A percentile compares a stretch with the other conserved stretches of the same genome.
These are phyloP conservation scores for Limulus polyphemus DNA, from an alignment of 2,888 invertebrate genomes.

Conservation along the genomic window DNA sequence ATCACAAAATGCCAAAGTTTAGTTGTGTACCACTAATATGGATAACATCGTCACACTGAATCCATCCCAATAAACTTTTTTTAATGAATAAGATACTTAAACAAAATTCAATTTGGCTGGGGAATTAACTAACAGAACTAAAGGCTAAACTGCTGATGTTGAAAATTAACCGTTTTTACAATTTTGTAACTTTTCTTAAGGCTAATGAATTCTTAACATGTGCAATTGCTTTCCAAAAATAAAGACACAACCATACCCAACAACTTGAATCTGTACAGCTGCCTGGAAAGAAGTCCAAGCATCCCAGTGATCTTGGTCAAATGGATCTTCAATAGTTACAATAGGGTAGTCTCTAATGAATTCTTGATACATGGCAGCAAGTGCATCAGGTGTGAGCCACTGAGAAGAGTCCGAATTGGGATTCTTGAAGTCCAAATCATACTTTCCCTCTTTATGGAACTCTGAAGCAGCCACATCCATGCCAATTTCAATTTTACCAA, in stretches of 20 bases:
- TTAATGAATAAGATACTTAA: too few species aligned
- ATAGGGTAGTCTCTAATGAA: constrained; percentile 82
- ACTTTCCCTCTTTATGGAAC: constrained; percentile 65
- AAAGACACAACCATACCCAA: constrained; percentile 38
- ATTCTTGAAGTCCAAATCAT: constrained; percentile 98
- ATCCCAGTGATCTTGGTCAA: constrained; percentile 97
- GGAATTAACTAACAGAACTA: too few species aligned
- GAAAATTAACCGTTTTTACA: too few species aligned
- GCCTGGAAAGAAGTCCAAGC: constrained; percentile 74
- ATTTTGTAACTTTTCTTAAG: too few species aligned
- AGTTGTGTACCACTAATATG: too few species aligned
- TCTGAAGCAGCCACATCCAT: constrained; percentile 99
- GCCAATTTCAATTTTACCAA: constrained; percentile 89
- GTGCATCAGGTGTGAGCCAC: constrained; percentile 66
- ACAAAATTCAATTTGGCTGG: too few species aligned
- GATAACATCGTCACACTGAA: too few species aligned
- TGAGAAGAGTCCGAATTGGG: constrained; percentile 69
- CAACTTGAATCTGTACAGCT: constrained; percentile 56
- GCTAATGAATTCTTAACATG: too few species aligned
- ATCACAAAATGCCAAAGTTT: too few species aligned
- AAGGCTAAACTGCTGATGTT: too few species aligned
- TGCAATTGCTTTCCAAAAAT: too few species aligned
- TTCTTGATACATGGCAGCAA: constrained; percentile 73
- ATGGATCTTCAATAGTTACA: constrained; percentile 96
- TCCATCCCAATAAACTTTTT: too few species aligned